A percentile compares a stretch with the other conserved stretches of the same genome.
Conservation (phyloP, 2,888 invertebrate genomes). For the Brachyptera putata region DNA sequence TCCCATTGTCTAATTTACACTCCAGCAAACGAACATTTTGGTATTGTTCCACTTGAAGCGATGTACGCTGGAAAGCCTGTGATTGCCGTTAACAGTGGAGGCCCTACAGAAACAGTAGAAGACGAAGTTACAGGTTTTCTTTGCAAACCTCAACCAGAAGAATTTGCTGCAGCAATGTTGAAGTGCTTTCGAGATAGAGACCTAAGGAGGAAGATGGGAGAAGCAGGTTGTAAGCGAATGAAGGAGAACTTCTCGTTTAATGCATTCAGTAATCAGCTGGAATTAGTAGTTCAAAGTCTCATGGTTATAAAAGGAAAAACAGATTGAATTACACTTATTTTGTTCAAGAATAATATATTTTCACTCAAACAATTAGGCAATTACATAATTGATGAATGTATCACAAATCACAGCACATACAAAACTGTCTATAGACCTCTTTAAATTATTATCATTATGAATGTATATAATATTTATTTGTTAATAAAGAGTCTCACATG, state of each 20-base stretch:
- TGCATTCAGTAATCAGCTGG: constrained; percentile 68
- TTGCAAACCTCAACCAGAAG: constrained; percentile 62
- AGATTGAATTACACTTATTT: background rate
- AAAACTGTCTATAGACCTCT: background rate
- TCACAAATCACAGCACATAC: constrained; percentile 7
- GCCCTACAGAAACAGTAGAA: constrained; percentile 88
- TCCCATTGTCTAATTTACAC: constrained; percentile 88
- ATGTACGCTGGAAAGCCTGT: constrained; percentile 94
- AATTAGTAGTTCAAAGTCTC: constrained; percentile 39
- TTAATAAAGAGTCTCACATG: too few relatives aligned
- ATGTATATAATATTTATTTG: too few relatives aligned
- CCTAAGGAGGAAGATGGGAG: constrained; percentile 64
- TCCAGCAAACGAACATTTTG: constrained; percentile 96
- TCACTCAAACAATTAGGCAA: background rate
- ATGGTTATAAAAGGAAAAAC: constrained; percentile 22
- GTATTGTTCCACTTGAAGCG: constrained; percentile 97
- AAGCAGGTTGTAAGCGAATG: constrained; percentile 69
- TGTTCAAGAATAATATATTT: background rate
- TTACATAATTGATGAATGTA: constrained; percentile 16
- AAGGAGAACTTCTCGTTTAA: constrained; percentile 77
- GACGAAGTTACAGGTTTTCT: constrained; percentile 77
- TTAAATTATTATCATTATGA: background rate
- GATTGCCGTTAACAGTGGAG: constrained; percentile 91
- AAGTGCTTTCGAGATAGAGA: constrained; percentile 60
- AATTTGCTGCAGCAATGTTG: constrained; percentile 74